phyloP scores from a whole-genome alignment of 2,797 vertebrate species.

The Mionectes olivaceus region DNA sequence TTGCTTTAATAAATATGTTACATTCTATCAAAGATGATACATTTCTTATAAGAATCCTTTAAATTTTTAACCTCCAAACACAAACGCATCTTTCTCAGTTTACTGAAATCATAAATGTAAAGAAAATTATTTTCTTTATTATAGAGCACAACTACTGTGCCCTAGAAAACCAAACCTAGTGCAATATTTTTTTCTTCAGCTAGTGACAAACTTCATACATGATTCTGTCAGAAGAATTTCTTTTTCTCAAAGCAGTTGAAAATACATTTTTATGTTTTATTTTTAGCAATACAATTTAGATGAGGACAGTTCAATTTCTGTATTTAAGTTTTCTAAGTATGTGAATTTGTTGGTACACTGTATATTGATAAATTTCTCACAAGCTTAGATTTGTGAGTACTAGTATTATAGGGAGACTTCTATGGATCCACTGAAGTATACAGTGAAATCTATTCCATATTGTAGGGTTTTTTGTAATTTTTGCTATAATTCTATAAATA shows the following conservation, averaged over 20 bases:
- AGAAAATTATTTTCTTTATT: not conserved
- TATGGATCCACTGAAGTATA: not conserved
- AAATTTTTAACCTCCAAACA: not conserved
- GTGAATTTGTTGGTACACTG: not conserved
- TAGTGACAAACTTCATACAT: not conserved
- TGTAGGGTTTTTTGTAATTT: not conserved
- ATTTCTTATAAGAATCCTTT: not conserved
- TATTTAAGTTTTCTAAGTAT: not conserved
- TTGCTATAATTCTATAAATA: not conserved
- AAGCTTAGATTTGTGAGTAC: not conserved
- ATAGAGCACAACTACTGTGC: not conserved
- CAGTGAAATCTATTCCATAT: not conserved
- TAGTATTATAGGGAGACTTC: not conserved
- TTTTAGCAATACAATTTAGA: not conserved
- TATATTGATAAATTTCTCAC: not conserved
- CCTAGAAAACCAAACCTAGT: fast-evolving
- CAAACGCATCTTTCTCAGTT: not conserved
- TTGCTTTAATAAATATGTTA: not conserved
- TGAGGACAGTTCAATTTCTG: not conserved
- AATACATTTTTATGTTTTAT: not conserved
- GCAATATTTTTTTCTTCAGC: not conserved
- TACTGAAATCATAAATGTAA: not conserved
- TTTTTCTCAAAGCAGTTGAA: not conserved
- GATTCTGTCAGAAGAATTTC: not conserved
- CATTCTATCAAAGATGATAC: not conserved